Base-by-base conservation (phyloP, 2,113 vertebrate genomes). In the Ibidorhyncha struthersii region DNA sequence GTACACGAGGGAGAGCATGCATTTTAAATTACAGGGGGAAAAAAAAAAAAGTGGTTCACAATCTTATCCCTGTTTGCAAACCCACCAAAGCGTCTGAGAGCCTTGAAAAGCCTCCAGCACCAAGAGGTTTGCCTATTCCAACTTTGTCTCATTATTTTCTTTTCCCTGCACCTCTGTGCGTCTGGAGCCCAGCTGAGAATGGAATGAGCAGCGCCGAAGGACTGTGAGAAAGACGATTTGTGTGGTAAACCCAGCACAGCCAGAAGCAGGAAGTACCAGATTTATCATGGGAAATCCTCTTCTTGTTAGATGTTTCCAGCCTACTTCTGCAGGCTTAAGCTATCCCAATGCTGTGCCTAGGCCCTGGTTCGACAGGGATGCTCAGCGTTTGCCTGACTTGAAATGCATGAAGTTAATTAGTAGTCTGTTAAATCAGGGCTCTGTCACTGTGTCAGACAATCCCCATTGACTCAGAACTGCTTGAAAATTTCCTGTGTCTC, bases 111-210 rank as follows among this genome's bases (percentile, higher is more conserved):
- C 83, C 86, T 97, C 94, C 92, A 96, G 87, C 84, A 78, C 74
- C 85, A 93, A 25, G 47, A 94, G 91, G 88, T 94, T 96, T 93
- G 95, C 93, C 93, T 96, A 40, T 86, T 91, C 88, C 94, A 89
- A 88, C 82, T 95, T 93, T 70, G 91, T 86, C 90, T 93, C 82
- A 63, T 93, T 96, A 95, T 96, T 97, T 96, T 94, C 89, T 58
- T 93, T 93, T 85, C 92, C 89, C 89, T 85, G 93, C 89, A 96
- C 95, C 95, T 96, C 93, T 82, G 80, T 96, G 96, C 0, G 97
- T 97, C 97, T 98, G 97, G 95, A 94, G 94, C 86, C 96, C 96
- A 98, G 97, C 95, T 97, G 96, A 97, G 95, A 96, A 87, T 40
- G 76, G 92, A 97, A 96, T 92, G 95, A 96, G 77, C 82, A 96